These are phyloP conservation scores for Enteromius treurensis DNA, from an alignment of 2,797 vertebrate species.

Conservation along the genomic window DNA sequence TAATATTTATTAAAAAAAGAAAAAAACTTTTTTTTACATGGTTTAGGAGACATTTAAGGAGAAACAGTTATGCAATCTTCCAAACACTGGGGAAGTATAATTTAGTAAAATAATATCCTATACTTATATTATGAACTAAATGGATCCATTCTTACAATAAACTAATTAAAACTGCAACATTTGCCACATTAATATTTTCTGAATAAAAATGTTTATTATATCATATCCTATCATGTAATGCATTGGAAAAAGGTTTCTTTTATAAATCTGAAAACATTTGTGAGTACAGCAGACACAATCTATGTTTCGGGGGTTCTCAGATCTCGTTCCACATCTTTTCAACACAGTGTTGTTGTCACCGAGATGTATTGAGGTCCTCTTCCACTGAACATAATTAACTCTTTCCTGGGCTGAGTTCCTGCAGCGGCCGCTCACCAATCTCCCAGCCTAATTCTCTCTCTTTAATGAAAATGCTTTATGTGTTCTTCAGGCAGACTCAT, in stretches of 20 bases:
- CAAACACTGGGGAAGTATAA: not conserved
- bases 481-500: slow-evolving; percentile 42
- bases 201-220: no score
- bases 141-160: no score
- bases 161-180: no score
- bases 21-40: not conserved
- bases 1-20: not conserved
- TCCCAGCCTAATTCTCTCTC: slow-evolving; percentile 21
- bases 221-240: no score
- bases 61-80: not conserved
- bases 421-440: not conserved
- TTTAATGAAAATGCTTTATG: slow-evolving; percentile 61
- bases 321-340: not conserved
- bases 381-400: not conserved
- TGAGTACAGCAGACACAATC: not conserved
- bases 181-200: no score
- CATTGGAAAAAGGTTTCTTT: not conserved
- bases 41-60: not conserved
- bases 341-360: not conserved
- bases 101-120: not conserved
- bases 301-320: not conserved
- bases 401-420: slow-evolving; percentile 7
- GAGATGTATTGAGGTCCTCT: not conserved
- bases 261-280: not conserved
- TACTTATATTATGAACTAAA: no score